These are phyloP conservation scores for Chloroceryle aenea DNA, from an alignment of 2,113 vertebrate species.

Conservation along the genomic window DNA sequence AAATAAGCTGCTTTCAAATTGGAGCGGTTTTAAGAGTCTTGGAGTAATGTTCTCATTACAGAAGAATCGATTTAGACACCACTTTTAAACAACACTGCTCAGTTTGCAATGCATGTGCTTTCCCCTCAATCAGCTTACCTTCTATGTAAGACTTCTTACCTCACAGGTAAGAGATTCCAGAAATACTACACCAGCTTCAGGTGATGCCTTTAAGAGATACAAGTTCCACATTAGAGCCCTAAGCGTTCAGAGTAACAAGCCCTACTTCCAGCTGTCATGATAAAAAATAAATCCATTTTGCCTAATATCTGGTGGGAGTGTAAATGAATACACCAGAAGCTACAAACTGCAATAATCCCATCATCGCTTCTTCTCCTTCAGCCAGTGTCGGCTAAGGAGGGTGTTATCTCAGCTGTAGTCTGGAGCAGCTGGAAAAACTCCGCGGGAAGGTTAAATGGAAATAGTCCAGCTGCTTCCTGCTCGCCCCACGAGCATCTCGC, in stretches of 20 bases:
- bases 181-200: not conserved
- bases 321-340: not conserved
- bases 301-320: not conserved
- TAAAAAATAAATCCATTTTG: not conserved
- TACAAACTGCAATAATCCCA: not conserved
- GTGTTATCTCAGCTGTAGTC: not conserved
- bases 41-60: too few species aligned
- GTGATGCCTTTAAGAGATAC: not conserved
- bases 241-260: not conserved
- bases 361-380: not conserved
- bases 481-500: not conserved
- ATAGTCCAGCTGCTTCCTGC: too few species aligned
- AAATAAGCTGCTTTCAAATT: not conserved
- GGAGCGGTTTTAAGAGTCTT: fast-evolving
- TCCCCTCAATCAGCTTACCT: not conserved
- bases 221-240: not conserved
- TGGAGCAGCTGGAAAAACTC: not conserved
- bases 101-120: not conserved
- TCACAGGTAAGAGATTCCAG: not conserved
- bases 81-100: not conserved
- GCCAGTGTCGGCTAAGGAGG: not conserved
- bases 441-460: not conserved
- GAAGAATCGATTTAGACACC: not conserved
- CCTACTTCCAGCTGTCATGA: not conserved
- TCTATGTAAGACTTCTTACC: not conserved